Base-by-base conservation (phyloP, 2,797 vertebrate genomes). In the Eospalax fontanierii region DNA sequence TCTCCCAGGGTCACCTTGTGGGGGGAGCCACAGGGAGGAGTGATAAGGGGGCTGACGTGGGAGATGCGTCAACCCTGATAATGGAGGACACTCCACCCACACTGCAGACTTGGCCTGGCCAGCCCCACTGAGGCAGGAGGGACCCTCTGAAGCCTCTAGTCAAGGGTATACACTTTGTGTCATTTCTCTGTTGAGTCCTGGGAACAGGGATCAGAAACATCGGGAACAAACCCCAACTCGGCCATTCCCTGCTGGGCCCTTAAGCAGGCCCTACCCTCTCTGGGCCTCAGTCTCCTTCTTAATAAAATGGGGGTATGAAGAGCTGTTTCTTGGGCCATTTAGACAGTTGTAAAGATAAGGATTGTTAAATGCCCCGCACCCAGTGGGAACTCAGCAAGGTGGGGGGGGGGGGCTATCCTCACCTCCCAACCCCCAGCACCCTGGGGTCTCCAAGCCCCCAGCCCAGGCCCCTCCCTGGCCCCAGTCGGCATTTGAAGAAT, bases 1-100 rank as follows among this genome's bases (percentile, higher is more conserved):
- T 86, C 89, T 93, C 91, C 96, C 91, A 9, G 96, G 97, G 97
- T 98, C 98, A 98, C 98, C 98, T 98, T 98, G 96, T 21, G 63
- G 87, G 46, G 94, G 96, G 95, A 92, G 90, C 83, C 24, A 10
- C 86, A 95, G 91, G 89, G 91, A 0, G 9, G 96, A 76, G 89
- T 11, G 90, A 98, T 98, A 98, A 98, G 94, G 71, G 46, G 10
- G 0, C 59, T 97, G 97, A 98, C 91, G 90, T 0, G 1, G 54
- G 97, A 95, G 97, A 68, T 50, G 95, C 1, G 97, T 96, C 97
- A 96, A 87, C 92, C 35, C 73, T 0, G 95, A 95, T 96, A 96
- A n/a, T 87, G 89, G 70, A 89, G 73, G 71, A 40, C 11, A 91
- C 82, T 91, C 94, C 92, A 90, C 96, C 96, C 95, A 94, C 87